Conservation (phyloP, 1,140 invertebrate genomes). For the Drosophila ananassae region DNA sequence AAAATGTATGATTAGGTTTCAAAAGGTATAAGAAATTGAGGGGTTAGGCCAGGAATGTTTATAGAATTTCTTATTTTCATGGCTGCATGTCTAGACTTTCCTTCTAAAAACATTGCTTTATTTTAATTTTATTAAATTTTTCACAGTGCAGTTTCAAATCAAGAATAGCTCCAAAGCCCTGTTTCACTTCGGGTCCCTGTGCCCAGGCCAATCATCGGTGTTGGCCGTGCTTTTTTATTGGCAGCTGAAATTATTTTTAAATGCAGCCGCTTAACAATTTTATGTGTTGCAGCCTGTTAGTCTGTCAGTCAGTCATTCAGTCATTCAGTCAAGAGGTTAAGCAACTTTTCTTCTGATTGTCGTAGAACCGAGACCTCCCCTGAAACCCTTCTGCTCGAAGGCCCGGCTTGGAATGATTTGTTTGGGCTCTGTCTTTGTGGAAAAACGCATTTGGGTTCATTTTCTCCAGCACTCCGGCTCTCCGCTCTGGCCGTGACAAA, state of each 20-base stretch:
- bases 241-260: conserved; percentile 81
- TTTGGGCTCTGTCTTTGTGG: conserved; percentile 48
- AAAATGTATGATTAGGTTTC: background rate
- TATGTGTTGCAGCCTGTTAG: conserved; percentile 57
- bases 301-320: conserved; percentile 40
- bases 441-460: conserved; percentile 58
- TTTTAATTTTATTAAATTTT: background rate
- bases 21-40: no score
- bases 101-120: background rate
- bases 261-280: conserved; percentile 81
- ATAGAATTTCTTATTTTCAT: no score
- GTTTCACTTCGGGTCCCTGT: conserved; percentile 15
- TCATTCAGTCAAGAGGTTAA: conserved; percentile 74
- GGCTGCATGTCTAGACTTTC: no score
- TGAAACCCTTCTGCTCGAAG: background rate
- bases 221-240: conserved; percentile 66
- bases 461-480: conserved; percentile 20
- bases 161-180: background rate
- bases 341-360: conserved; percentile 70
- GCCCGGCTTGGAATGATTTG: conserved; percentile 59
- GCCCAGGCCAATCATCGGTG: conserved; percentile 51
- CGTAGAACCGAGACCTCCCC: conserved; percentile 12
- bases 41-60: no score
- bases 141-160: conserved; percentile 1
- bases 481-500: conserved; percentile 59